Percentiles rank a stretch among this genome's conserved stretches.
These are phyloP conservation scores for Indicator maculatus DNA, from an alignment of 2,113 vertebrate genomes.

Conservation along the genomic window DNA sequence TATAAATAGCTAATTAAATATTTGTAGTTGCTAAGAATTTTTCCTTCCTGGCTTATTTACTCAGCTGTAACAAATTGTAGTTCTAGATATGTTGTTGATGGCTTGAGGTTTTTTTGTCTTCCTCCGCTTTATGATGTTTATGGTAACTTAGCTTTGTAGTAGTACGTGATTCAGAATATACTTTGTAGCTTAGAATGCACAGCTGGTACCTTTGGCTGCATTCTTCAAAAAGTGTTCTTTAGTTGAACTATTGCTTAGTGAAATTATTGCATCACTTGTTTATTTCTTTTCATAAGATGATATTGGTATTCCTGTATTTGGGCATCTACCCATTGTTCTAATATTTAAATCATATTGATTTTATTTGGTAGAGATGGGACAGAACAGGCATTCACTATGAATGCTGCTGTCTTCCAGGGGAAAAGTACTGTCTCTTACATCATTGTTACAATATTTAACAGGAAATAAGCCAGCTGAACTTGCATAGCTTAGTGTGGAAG, in stretches of 20 bases:
- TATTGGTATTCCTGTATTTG: neutral
- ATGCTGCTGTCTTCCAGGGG: neutral
- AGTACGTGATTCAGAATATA: neutral
- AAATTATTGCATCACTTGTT: neutral
- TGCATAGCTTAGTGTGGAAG: neutral
- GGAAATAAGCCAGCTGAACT: neutral
- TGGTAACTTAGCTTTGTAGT: neutral
- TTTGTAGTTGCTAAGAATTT: neutral
- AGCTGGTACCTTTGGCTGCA: neutral
- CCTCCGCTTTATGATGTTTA: neutral
- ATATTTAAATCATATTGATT: neutral
- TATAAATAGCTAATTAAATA: neutral
- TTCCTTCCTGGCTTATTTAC: neutral
- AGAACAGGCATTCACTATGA: neutral
- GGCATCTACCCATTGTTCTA: neutral
- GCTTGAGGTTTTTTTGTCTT: neutral
- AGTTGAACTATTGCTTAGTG: neutral
- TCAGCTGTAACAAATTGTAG: neutral
- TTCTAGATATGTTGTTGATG: neutral
- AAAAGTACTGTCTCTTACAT: neutral
- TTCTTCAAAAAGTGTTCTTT: neutral
- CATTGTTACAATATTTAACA: neutral
- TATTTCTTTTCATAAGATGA: neutral
- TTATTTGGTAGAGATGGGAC: neutral
- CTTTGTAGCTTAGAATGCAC: neutral